A percentile compares a stretch with the other conserved stretches of the same genome.
Conservation (phyloP, 2,113 vertebrate genomes). For the Sakesphorus luctuosus region DNA sequence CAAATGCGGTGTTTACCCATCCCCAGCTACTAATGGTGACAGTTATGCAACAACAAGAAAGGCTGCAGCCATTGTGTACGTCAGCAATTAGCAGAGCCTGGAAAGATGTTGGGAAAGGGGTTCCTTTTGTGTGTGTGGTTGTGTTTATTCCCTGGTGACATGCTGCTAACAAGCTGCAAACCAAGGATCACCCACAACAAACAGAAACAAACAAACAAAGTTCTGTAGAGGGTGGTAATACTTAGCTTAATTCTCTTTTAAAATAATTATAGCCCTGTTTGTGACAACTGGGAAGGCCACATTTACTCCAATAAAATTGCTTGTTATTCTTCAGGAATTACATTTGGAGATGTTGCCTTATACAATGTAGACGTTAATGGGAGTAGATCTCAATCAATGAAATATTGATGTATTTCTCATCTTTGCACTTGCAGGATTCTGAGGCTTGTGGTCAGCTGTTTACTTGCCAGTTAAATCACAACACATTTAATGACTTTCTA, state of each 20-base stretch:
- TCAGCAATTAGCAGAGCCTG: background rate
- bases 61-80: background rate
- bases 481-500: background rate
- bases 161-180: constrained; percentile 54
- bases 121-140: constrained; percentile 22
- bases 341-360: constrained; percentile 59
- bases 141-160: constrained; percentile 51
- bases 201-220: constrained; percentile 35
- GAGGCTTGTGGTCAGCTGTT: background rate
- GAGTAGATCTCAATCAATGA: constrained; percentile 37
- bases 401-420: constrained; percentile 49
- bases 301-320: constrained; percentile 24
- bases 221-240: constrained; percentile 12
- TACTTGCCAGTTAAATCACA: background rate
- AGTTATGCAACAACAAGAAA: background rate
- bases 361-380: constrained; percentile 12
- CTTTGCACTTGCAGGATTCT: background rate
- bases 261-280: constrained; percentile 62
- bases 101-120: constrained; percentile 24
- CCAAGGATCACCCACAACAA: constrained; percentile 45
- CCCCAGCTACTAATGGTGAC: background rate
- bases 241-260: constrained; percentile 54
- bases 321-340: constrained; percentile 42
- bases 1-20: background rate
- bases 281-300: constrained; percentile 12